These are phyloP conservation scores for Drosophila infuscata DNA, from an alignment of 2,888 invertebrate genomes.

Conservation along the genomic window DNA sequence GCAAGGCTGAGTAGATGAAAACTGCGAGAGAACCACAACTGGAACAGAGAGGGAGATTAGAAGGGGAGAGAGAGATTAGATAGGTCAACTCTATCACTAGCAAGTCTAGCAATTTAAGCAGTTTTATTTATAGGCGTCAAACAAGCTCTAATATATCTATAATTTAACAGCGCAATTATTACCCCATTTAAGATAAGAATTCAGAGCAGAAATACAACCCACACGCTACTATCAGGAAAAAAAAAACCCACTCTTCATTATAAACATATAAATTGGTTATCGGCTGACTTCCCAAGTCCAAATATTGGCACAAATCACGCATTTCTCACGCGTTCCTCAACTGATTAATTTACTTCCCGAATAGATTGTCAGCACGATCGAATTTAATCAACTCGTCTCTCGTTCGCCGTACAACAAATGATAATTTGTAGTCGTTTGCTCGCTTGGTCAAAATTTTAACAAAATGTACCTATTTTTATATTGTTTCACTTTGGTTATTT, in stretches of 20 bases:
- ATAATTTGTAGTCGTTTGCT: conserved; percentile 24
- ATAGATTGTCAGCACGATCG: conserved; percentile 8
- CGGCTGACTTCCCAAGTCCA: background rate
- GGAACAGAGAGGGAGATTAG: background rate
- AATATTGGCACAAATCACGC: conserved; percentile 4
- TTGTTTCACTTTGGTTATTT: conserved; percentile 56
- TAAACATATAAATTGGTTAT: background rate
- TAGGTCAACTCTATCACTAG: background rate
- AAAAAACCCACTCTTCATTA: background rate
- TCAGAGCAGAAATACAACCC: background rate
- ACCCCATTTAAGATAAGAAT: conserved; percentile 21
- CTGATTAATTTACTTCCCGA: conserved; percentile 29
- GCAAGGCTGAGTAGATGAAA: background rate
- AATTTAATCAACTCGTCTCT: background rate
- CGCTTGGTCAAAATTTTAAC: conserved; percentile 5
- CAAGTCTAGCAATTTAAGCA: background rate
- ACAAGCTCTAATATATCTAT: background rate
- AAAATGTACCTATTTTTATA: conserved; percentile 39
- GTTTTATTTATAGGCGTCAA: background rate
- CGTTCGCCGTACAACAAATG: background rate
- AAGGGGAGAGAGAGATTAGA: background rate
- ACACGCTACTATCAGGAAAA: background rate
- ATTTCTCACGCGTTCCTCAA: background rate
- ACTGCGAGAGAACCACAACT: background rate
- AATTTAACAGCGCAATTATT: conserved; percentile 7